Base-by-base conservation (phyloP, 2,113 vertebrate genomes). In the Coryphaenoides rupestris region DNA sequence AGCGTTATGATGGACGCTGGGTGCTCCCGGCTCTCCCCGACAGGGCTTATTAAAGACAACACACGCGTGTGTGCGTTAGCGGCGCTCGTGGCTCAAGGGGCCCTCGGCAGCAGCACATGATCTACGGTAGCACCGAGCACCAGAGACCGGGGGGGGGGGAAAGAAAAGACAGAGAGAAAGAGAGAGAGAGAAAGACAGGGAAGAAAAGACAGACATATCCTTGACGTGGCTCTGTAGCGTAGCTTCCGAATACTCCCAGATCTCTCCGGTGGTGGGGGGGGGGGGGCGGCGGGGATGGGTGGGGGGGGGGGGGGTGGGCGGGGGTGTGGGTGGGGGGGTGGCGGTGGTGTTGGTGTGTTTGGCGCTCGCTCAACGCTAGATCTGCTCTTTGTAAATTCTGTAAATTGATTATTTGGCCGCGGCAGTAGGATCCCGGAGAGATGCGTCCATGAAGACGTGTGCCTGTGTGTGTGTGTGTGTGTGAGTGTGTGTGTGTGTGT, bases 401-500 rank as follows among this genome's bases (percentile, higher is more conserved):
- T 83, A 89, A 87, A 86, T 84, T 82, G 88, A 87, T 86, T 80
- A 86, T 80, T 74, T 92, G 93, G 89, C 92, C 85, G 86, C 72
- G n/a, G 54, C 59, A 74, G 83, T 71, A 4, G 53, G 55, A 56
- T 62, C 79, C 73, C 68, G 78, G 67, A 83, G 83, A 84, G 79
- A 87, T 80, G 86, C 73, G 63, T 84, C 90, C 70, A 33, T 10
- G 5, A 26, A 26, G 28, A 33, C 6, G 28, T 33, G 28, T 10
- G 28, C 10, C 3, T 56, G 69, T 68, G 83, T 16, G 47, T 16
- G 47, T 33, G 28, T 33, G 28, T 33, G 28, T 33, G 28, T 33
- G 28, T 33, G 28, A 9, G 28, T n/a, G 54, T 14, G 10, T 21
- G 53, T 19, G 19, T 21, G 7, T 56, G 68, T 68, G 82, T 3